Evolutionary conservation across 2,113 vertebrate genomes (phyloP).

Genomic region (Alces alces): DNA sequence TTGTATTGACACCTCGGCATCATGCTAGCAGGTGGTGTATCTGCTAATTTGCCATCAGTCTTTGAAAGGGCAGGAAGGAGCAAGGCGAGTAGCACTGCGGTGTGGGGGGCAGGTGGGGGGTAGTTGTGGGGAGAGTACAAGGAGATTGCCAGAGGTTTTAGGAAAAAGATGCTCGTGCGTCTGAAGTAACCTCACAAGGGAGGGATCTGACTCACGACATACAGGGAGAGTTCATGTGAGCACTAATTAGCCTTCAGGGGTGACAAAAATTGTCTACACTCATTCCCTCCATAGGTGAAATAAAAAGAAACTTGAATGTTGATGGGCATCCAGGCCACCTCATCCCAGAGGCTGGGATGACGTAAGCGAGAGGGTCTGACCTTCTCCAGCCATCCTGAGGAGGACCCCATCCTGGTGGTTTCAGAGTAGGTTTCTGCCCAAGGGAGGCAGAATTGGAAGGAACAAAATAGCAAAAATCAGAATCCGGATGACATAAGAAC

Average conservation of each 20-base stretch:
- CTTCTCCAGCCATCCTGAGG: accelerated
- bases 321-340: neutral
- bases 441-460: neutral
- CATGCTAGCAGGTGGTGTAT: neutral
- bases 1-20: neutral
- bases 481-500: neutral
- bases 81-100: accelerated
- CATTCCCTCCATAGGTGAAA: neutral
- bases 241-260: neutral
- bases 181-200: neutral
- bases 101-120: accelerated
- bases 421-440: neutral
- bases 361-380: neutral
- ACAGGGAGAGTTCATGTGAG: neutral
- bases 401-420: neutral
- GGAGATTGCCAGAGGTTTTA: neutral
- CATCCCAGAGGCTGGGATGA: neutral
- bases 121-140: neutral
- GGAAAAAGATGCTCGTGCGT: neutral
- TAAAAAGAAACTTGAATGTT: neutral
- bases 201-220: neutral
- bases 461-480: neutral
- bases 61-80: neutral
- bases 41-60: neutral
- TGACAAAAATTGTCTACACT: neutral